Evolutionary conservation across 2,888 invertebrate species (phyloP).

Genomic region (Sialis fuliginosa): DNA sequence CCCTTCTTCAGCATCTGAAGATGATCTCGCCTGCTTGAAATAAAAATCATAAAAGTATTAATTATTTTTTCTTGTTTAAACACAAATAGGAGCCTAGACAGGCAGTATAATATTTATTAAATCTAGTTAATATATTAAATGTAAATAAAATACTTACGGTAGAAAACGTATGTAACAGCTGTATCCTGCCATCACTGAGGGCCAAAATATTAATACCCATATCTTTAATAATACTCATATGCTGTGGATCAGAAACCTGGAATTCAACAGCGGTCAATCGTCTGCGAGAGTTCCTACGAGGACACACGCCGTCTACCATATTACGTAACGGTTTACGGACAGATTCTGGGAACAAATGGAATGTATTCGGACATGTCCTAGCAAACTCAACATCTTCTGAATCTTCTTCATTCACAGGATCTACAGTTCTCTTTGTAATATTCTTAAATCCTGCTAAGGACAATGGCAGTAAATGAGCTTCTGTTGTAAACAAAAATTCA

Average conservation of each 20-base stretch:
- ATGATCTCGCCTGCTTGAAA: conserved; percentile 54
- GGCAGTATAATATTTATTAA: not conserved
- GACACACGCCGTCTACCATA: conserved; percentile 68
- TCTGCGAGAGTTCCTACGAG: conserved; percentile 39
- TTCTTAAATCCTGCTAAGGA: conserved; percentile 51
- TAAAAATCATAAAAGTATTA: conserved; percentile 6
- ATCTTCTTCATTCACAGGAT: conserved; percentile 28
- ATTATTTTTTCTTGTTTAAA: not conserved
- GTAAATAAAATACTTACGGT: conserved; percentile 40
- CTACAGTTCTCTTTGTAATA: conserved; percentile 27
- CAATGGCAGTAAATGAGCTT: conserved; percentile 89
- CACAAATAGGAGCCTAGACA: not conserved
- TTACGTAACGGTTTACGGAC: conserved; percentile 71
- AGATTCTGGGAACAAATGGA: conserved; percentile 65
- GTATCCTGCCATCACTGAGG: conserved; percentile 76
- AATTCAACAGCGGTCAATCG: conserved; percentile 52
- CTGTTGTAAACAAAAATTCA: conserved; percentile 80
- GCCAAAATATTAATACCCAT: conserved; percentile 92
- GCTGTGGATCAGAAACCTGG: conserved; percentile 62
- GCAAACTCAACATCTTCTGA: conserved; percentile 38
- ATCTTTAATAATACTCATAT: conserved; percentile 67
- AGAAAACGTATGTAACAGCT: conserved; percentile 75
- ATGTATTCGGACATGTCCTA: conserved; percentile 69
- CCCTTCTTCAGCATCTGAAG: conserved; percentile 81
- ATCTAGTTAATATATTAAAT: not conserved